Evolutionary conservation across 2,797 vertebrate species (phyloP).

Genomic region (Tauraco hartlaubi): DNA sequence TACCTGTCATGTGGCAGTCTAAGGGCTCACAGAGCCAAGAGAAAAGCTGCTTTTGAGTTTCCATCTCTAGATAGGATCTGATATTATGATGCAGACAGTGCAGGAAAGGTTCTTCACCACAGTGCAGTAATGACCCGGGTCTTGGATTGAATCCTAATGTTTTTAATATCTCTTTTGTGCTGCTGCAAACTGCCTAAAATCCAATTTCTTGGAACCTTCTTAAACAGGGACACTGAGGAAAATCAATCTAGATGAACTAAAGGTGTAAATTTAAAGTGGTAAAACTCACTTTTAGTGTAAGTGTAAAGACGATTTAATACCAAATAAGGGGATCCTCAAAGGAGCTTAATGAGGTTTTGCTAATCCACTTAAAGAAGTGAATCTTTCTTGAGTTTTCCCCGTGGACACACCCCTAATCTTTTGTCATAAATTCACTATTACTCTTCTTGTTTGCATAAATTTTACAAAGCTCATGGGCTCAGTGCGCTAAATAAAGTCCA

Average conservation of each 20-base stretch:
- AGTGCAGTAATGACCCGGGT: background rate
- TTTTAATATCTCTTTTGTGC: background rate
- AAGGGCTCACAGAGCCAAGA: background rate
- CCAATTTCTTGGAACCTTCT: background rate
- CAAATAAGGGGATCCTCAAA: background rate
- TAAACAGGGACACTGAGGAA: background rate
- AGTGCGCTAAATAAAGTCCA: background rate
- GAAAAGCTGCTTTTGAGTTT: background rate
- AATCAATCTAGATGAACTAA: background rate
- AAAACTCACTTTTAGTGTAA: background rate
- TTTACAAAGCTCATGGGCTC: background rate
- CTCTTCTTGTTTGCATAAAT: background rate
- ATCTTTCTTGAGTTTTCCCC: background rate
- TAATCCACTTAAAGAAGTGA: conserved; percentile 45
- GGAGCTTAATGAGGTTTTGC: conserved; percentile 30
- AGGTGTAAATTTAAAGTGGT: background rate
- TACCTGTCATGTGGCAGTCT: background rate
- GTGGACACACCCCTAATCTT: background rate
- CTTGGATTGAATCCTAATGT: background rate
- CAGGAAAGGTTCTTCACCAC: background rate
- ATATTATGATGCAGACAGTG: background rate
- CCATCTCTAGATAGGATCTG: background rate
- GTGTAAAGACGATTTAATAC: background rate
- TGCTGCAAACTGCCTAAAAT: background rate
- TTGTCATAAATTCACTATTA: background rate